Conservation (phyloP, 2,797 vertebrate genomes). For the Acestrorhynchus altus region DNA sequence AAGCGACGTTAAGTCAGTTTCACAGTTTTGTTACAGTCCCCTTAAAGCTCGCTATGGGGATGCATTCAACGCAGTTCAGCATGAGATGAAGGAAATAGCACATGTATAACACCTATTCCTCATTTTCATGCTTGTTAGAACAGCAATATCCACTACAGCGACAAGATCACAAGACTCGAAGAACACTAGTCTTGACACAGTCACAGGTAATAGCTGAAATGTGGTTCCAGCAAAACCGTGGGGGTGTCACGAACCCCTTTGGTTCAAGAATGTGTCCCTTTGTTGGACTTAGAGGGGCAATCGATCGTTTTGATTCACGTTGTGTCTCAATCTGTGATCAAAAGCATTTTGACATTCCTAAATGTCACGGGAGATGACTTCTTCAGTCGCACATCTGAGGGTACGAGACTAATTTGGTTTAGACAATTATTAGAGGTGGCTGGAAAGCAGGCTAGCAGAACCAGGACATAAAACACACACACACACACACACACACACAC, state of each 20-base stretch:
- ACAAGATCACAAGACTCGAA: constrained; percentile 6
- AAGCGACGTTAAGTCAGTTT: constrained; percentile 13
- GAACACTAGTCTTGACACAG: not conserved
- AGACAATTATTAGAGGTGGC: constrained; percentile 1
- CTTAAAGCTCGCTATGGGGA: constrained; percentile 13
- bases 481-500: no score
- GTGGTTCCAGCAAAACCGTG: constrained; percentile 41
- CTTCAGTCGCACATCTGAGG: constrained; percentile 27
- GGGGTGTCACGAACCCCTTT: constrained; percentile 54
- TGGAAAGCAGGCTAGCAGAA: not conserved
- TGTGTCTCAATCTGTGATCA: constrained; percentile 71
- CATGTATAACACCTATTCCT: not conserved
- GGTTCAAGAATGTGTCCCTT: constrained; percentile 65
- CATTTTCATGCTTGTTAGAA: not conserved
- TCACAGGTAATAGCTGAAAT: not conserved
- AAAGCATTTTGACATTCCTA: constrained; percentile 70
- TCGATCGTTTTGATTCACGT: constrained; percentile 76
- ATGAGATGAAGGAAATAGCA: not conserved
- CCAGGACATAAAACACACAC: not conserved
- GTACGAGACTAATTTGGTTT: constrained; percentile 33
- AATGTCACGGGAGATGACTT: constrained; percentile 63
- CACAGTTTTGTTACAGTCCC: constrained; percentile 19
- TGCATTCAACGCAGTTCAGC: not conserved
- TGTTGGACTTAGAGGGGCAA: constrained; percentile 61
- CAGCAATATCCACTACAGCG: constrained; percentile 3